Percentiles rank a stretch among this genome's conserved stretches.
These are phyloP conservation scores for Drosophila baimaii DNA, from an alignment of 1,140 invertebrate species.

Conservation along the genomic window DNA sequence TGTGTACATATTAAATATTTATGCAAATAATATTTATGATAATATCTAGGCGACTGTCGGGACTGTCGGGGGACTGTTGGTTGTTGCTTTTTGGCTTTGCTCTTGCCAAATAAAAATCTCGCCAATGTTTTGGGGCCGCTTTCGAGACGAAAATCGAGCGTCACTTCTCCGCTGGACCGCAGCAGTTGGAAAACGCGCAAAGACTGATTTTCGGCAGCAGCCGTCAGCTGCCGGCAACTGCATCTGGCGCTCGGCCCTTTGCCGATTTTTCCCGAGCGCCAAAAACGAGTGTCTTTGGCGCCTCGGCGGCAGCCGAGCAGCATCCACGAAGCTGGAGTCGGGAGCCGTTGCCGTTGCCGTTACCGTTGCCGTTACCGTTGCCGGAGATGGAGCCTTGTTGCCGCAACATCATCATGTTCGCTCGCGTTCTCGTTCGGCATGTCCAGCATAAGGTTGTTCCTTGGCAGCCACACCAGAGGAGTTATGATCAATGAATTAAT, in stretches of 20 bases:
- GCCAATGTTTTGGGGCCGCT: conserved; percentile 16
- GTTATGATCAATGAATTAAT: conserved; percentile 4
- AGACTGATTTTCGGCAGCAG: conserved; percentile 55
- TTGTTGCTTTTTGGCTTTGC: too few relatives aligned
- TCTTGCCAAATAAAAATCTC: conserved; percentile 28
- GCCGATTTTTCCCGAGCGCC: conserved; percentile 7
- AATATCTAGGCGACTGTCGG: not conserved
- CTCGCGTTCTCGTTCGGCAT: not conserved
- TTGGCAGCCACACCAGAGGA: not conserved
- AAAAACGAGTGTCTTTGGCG: conserved; percentile 21
- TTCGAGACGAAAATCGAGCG: conserved; percentile 11
- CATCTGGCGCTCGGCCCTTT: conserved; percentile 30
- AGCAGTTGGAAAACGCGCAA: conserved; percentile 73
- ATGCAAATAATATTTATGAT: not conserved
- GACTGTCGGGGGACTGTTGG: too few relatives aligned
- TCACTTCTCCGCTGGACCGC: conserved; percentile 44
- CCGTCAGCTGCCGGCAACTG: conserved; percentile 44
- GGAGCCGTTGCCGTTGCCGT: not conserved
- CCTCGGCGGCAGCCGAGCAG: not conserved
- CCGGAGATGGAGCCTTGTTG: conserved; percentile 56
- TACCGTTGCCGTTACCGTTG: too few relatives aligned
- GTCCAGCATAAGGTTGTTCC: not conserved
- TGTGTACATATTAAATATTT: not conserved
- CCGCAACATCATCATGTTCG: conserved; percentile 53
- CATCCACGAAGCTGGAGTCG: conserved; percentile 2